Evolutionary conservation across 1,140 invertebrate species (phyloP), one percentile per base, ranked within the genome.

Genomic region (Acromyrmex heyeri): DNA sequence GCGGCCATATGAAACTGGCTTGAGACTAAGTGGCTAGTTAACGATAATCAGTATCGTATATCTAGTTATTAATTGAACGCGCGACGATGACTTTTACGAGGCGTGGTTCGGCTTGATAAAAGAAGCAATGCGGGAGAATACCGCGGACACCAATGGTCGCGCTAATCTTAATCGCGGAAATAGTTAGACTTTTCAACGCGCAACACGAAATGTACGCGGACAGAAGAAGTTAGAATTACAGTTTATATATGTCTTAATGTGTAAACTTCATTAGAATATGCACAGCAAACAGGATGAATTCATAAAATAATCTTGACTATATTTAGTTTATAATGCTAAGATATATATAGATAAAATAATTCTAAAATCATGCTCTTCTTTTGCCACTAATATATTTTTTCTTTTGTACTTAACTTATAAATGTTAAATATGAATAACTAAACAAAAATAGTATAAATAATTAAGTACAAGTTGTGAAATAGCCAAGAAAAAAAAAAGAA

Each of bases 11-110:
- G 6, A 61, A 62, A 83, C 53, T 67, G 38, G 69, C 69, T 18
- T 16, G 34, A 81, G 48, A 67, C 48, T 69, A 34, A 81, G 76
- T 55, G 57, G 61, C 76, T 21, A 65, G 73, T 53, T 79, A 50
- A 67, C 10, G 61, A 38, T 79, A 65, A 79, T 79, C 76, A 48
- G 76, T 55, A 79, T 79, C 77, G n/a, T 27, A n/a, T 57, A 75
- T 75, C 81, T 83, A 55, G 24, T 86, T 85, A 76, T 85, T 67
- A 75, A 79, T 77, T 48, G 61, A 14, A 69, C 73, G 48, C 48
- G 64, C 64, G 64, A 79, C 62, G 27, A 55, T 30, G 18, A 38
- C 30, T 21, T n/a, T 69, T 69, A 69, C 50, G 62, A 81, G 77
- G 64, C 21, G 30, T n/a, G 62, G 48, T 79, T 55, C 27, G 76